Base-by-base conservation (phyloP, 1,140 invertebrate genomes). In the Pteromalus puparum region DNA sequence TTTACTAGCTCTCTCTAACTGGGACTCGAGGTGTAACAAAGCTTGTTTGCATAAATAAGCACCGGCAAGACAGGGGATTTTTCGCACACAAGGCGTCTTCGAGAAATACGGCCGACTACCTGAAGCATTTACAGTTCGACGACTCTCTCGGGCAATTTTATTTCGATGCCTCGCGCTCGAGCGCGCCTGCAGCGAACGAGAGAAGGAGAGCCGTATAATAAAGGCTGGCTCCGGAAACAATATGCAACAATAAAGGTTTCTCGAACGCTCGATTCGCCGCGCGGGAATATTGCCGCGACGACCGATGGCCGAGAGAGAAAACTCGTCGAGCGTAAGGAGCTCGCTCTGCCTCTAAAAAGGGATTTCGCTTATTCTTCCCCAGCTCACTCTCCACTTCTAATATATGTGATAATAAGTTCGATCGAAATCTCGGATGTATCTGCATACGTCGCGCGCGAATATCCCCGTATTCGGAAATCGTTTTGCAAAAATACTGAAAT, bases 351-450 rank as follows among this genome's bases (percentile, higher is more conserved):
- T 1, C 24, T 48, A 9, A 28, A 79, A 73, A 61, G 81, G 73
- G 73, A 67, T 67, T 67, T 75, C 26, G 21, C 38, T 67, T 65
- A 6, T 9, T 53, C 15, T 24, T 26, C 74, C 46, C 79, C 77
- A 86, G 88, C 89, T 89, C 90, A 90, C 89, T 89, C 90, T 90
- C 89, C 90, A 87, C 53, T 87, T 90, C 89, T 90, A 91, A 91
- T 91, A 90, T 90, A 90, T 90, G 90, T 90, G 90, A 90, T 91
- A 91, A 91, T 90, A 91, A 91, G 88, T 90, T 90, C 82, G 87
- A 85, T 87, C 87, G 83, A 87, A 90, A 90, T 90, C 89, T 89
- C 87, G 81, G 87, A 91, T 90, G 88, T 90, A 88, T 89, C 38
- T 42, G 38, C 38, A 42, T 42, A 42, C 30, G 30, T n/a, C n/a